A percentile compares a stretch with the other conserved stretches of the same genome.
These are phyloP conservation scores for Campopleginae sp. DNA, from an alignment of 2,888 invertebrate species.

Conservation along the genomic window DNA sequence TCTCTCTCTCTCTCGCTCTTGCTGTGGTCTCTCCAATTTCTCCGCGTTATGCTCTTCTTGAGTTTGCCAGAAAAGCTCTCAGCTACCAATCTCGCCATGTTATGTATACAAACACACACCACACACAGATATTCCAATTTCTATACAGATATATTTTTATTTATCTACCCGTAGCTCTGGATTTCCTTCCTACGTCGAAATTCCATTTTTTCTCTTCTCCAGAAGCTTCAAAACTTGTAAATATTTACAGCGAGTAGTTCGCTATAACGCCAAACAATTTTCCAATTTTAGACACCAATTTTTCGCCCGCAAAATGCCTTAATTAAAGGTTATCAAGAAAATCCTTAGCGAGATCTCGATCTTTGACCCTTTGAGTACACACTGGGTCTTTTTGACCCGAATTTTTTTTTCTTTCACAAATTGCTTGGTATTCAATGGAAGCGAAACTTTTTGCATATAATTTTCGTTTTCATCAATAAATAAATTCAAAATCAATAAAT, in stretches of 20 bases:
- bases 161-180: not conserved
- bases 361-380: too few relatives aligned
- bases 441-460: too few relatives aligned
- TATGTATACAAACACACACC: conserved; percentile 17
- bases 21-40: conserved; percentile 17
- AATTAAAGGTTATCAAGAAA: not conserved
- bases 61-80: conserved; percentile 61
- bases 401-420: too few relatives aligned
- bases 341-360: too few relatives aligned
- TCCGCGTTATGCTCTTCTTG: conserved; percentile 28
- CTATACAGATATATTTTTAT: conserved; percentile 31
- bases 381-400: too few relatives aligned
- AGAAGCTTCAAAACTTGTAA: not conserved
- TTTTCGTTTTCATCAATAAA: too few relatives aligned
- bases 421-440: too few relatives aligned
- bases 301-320: not conserved
- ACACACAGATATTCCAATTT: not conserved
- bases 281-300: not conserved
- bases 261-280: not conserved
- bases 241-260: not conserved
- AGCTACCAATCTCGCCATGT: conserved; percentile 51
- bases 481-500: too few relatives aligned
- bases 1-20: not conserved
- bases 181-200: not conserved
- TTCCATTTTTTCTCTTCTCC: not conserved